phyloP scores from a whole-genome alignment of 2,113 vertebrate species.

The Murina feae region DNA sequence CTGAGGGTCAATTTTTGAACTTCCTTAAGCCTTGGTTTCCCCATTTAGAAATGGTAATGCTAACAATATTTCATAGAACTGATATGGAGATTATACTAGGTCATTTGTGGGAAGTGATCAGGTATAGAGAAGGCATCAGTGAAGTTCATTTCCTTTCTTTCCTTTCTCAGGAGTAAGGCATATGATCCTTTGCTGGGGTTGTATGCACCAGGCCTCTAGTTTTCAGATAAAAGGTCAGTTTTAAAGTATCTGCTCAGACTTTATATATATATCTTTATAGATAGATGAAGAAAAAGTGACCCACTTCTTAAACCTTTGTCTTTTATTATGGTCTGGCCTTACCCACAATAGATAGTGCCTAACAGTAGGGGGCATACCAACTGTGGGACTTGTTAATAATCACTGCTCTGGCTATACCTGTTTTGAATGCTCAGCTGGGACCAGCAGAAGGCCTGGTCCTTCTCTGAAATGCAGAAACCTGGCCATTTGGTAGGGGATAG shows the following conservation, averaged over 20 bases:
- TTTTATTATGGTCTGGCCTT: background rate
- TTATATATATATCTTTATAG: background rate
- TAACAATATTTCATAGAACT: background rate
- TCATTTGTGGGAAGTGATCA: background rate
- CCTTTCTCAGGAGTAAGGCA: background rate
- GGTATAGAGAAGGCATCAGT: background rate
- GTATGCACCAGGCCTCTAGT: too few relatives aligned
- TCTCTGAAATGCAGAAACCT: constrained; percentile 25
- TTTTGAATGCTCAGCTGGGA: background rate
- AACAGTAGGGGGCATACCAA: background rate
- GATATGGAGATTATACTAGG: background rate
- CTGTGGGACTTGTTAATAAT: background rate
- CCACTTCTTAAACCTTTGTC: background rate
- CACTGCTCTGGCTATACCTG: background rate
- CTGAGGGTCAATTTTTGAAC: background rate
- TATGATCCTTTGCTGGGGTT: background rate
- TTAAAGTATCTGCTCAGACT: background rate
- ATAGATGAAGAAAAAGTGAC: background rate
- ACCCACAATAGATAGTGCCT: background rate
- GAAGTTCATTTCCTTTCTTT: background rate
- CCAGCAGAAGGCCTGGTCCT: background rate
- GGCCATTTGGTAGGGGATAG: background rate
- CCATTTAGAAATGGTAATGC: background rate
- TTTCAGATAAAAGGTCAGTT: constrained; percentile 1
- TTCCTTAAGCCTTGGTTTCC: background rate